Percentiles rank a stretch among this genome's conserved stretches.
These are phyloP conservation scores for Drosophila rufa DNA, from an alignment of 1,140 invertebrate species.

Conservation along the genomic window DNA sequence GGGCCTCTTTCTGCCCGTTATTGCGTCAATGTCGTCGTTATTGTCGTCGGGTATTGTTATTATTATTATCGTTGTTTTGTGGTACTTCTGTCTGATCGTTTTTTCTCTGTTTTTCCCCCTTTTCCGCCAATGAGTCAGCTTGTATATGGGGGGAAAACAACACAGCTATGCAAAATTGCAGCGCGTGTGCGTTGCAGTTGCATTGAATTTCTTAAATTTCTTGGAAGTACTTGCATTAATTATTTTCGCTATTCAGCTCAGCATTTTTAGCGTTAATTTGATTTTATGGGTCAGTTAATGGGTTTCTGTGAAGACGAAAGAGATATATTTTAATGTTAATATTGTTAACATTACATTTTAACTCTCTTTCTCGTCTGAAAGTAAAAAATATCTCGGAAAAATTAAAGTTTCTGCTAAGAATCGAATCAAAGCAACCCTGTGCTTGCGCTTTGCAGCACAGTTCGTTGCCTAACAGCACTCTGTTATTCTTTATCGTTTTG, in stretches of 20 bases:
- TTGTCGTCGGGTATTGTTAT: conserved; percentile 48
- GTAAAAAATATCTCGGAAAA: no score
- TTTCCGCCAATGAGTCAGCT: conserved; percentile 30
- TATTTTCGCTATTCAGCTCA: conserved; percentile 10
- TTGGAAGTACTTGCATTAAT: conserved; percentile 20
- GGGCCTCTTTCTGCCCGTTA: conserved; percentile 30
- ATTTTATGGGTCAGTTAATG: background rate
- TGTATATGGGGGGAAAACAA: background rate
- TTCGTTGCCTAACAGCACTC: background rate
- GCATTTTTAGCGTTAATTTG: background rate
- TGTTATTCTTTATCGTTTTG: background rate
- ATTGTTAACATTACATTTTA: no score
- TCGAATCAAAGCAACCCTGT: no score
- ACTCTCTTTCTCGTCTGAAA: no score
- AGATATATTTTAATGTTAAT: no score
- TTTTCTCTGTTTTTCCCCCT: conserved; percentile 25
- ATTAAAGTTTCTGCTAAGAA: no score
- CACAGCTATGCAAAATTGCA: conserved; percentile 6
- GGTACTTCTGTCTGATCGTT: conserved; percentile 32
- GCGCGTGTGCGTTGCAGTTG: conserved; percentile 64
- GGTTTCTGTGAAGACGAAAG: no score
- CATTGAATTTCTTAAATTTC: conserved; percentile 42
- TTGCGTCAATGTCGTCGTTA: conserved; percentile 50
- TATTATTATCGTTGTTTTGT: conserved; percentile 42
- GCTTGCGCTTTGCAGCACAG: background rate